Conservation (phyloP, 1,140 invertebrate species). For the Amyelois transitella region DNA sequence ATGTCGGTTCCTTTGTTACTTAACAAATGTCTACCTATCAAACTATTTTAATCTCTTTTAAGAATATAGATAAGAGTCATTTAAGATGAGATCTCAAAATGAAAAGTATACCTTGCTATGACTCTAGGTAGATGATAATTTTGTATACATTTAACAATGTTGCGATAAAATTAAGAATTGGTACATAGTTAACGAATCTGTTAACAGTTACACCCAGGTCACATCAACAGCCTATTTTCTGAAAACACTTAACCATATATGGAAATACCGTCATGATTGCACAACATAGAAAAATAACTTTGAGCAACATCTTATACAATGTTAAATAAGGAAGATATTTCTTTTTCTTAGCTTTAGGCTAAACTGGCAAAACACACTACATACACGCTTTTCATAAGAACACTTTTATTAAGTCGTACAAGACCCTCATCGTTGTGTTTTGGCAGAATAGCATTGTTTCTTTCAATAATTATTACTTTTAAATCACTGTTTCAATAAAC, state of each 20-base stretch:
- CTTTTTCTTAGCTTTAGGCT: slow-evolving; percentile 69
- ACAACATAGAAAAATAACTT: slow-evolving; percentile 43
- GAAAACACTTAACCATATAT: slow-evolving; percentile 45
- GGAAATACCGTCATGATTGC: slow-evolving; percentile 50
- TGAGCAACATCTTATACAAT: slow-evolving; percentile 34
- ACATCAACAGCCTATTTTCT: slow-evolving; percentile 60
- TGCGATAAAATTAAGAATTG: slow-evolving; percentile 51
- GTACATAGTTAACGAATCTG: slow-evolving; percentile 38
- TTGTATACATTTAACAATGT: slow-evolving; percentile 24
- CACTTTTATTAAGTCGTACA: neutral
- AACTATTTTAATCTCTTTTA: too few relatives aligned
- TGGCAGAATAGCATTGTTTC: slow-evolving; percentile 63
- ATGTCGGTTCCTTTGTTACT: neutral
- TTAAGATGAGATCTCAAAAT: too few relatives aligned
- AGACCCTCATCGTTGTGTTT: slow-evolving; percentile 55
- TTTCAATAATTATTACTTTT: slow-evolving; percentile 16
- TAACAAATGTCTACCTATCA: neutral
- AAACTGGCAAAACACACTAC: slow-evolving; percentile 56
- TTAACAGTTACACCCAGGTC: slow-evolving; percentile 68
- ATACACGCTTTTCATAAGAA: slow-evolving; percentile 9
- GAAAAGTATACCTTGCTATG: too few relatives aligned
- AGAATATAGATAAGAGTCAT: too few relatives aligned
- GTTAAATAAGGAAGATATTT: slow-evolving; percentile 43
- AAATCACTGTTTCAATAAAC: slow-evolving; percentile 9
- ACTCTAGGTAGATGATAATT: neutral